phyloP scores from a whole-genome alignment of 2,888 invertebrate genomes.

The Chloroclysta siterata region DNA sequence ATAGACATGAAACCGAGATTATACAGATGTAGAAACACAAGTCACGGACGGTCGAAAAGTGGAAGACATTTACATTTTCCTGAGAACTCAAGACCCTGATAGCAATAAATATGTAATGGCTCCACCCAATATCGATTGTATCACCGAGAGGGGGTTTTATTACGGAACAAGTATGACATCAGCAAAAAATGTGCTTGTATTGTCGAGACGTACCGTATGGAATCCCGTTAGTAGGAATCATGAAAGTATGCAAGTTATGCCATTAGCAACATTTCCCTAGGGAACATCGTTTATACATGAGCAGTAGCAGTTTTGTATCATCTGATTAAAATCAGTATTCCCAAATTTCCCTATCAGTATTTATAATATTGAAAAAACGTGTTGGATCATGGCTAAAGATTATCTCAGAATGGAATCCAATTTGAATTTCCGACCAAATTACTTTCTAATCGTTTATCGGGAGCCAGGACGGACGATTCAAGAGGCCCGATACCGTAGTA shows the following conservation, averaged over 20 bases:
- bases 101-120: constrained; percentile 77
- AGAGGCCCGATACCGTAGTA: constrained; percentile 39
- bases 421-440: constrained; percentile 53
- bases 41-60: constrained; percentile 44
- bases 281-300: constrained; percentile 20
- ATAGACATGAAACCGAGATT: constrained; percentile 21
- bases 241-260: constrained; percentile 23
- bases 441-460: constrained; percentile 53
- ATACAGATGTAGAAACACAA: constrained; percentile 39
- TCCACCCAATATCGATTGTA: constrained; percentile 69
- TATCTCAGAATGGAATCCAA: constrained; percentile 50
- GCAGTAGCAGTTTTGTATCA: not conserved
- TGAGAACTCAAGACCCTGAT: constrained; percentile 55
- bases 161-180: constrained; percentile 66
- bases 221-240: constrained; percentile 13
- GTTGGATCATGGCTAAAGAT: constrained; percentile 43
- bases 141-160: constrained; percentile 60
- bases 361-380: constrained; percentile 20
- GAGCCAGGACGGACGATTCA: constrained; percentile 40
- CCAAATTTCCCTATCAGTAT: too few species aligned
- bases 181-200: constrained; percentile 47
- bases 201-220: constrained; percentile 23
- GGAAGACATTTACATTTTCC: constrained; percentile 58
- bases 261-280: constrained; percentile 24
- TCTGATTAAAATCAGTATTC: not conserved